These are phyloP conservation scores for Drosophila bipectinata DNA, from an alignment of 1,140 invertebrate species.

Conservation along the genomic window DNA sequence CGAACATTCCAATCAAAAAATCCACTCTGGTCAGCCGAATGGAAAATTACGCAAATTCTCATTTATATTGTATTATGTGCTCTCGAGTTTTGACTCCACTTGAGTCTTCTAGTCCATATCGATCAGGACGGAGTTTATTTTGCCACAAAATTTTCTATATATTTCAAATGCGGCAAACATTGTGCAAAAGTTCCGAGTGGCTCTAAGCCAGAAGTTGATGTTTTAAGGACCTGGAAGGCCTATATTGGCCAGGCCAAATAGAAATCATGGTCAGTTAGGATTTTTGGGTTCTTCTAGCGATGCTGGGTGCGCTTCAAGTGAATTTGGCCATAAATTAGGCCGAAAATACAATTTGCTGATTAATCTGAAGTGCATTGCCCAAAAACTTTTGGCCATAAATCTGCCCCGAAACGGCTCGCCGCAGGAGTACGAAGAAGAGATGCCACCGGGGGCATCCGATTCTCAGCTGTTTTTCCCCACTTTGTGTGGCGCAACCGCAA, in stretches of 20 bases:
- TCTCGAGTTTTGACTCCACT: constrained; percentile 33
- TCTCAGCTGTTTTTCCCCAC: constrained; percentile 57
- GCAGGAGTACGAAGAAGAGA: constrained; percentile 4
- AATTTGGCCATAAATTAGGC: constrained; percentile 71
- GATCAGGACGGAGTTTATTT: constrained; percentile 7
- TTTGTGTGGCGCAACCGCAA: constrained; percentile 58
- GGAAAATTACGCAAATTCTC: constrained; percentile 42
- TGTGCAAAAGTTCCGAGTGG: constrained; percentile 19
- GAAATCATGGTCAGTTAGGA: constrained; percentile 15
- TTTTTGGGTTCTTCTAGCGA: constrained; percentile 13
- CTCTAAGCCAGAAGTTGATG: constrained; percentile 10
- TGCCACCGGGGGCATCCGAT: background rate
- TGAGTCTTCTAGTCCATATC: constrained; percentile 13
- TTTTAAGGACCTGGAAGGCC: constrained; percentile 3
- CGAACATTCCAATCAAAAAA: constrained; percentile 41
- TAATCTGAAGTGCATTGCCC: constrained; percentile 74
- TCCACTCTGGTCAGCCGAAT: constrained; percentile 33
- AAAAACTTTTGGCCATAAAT: constrained; percentile 76
- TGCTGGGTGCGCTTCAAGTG: constrained; percentile 25
- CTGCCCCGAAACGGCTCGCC: constrained; percentile 28
- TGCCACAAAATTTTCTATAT: constrained; percentile 14
- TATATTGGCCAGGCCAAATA: background rate
- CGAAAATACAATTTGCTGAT: constrained; percentile 80
- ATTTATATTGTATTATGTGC: constrained; percentile 34
- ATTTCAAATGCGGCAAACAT: constrained; percentile 26